Percentiles rank a stretch among this genome's conserved stretches.
Conservation (phyloP, 53 echinoderm and acorn worm species). For the Arbacia lixula region DNA sequence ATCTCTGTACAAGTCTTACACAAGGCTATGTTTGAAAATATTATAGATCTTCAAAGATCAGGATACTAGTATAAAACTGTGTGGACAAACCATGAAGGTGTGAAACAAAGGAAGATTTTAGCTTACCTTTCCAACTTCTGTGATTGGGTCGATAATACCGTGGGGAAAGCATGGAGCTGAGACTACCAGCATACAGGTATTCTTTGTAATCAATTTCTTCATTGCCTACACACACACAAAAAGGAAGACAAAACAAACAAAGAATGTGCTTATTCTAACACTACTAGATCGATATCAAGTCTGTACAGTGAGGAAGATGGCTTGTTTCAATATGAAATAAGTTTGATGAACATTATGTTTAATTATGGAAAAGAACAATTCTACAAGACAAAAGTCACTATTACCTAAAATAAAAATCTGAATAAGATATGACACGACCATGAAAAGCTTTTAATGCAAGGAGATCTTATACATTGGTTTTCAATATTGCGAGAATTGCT, state of each 20-base stretch:
- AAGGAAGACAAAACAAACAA: background rate
- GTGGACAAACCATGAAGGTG: background rate
- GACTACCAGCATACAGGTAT: slow-evolving; percentile 91
- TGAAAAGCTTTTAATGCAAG: no score
- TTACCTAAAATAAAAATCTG: no score
- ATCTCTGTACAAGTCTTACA: no score
- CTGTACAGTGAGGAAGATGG: no score
- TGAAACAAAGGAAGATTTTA: background rate
- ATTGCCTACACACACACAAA: slow-evolving; percentile 58
- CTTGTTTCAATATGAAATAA: no score
- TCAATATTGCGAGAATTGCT: no score
- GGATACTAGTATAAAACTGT: background rate
- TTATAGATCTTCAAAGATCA: background rate
- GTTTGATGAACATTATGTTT: no score
- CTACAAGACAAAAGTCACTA: no score
- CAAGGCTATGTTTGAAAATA: background rate
- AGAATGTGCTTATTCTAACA: background rate
- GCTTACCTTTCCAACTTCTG: slow-evolving; percentile 78
- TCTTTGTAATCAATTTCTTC: slow-evolving; percentile 75
- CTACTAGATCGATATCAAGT: no score
- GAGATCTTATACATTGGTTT: no score
- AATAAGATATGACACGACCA: no score
- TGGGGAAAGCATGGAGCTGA: slow-evolving; percentile 89
- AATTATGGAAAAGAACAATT: no score
- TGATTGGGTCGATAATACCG: slow-evolving; percentile 83